Conservation (phyloP, 2,113 vertebrate genomes). For the Rhynchopsitta pachyrhyncha region DNA sequence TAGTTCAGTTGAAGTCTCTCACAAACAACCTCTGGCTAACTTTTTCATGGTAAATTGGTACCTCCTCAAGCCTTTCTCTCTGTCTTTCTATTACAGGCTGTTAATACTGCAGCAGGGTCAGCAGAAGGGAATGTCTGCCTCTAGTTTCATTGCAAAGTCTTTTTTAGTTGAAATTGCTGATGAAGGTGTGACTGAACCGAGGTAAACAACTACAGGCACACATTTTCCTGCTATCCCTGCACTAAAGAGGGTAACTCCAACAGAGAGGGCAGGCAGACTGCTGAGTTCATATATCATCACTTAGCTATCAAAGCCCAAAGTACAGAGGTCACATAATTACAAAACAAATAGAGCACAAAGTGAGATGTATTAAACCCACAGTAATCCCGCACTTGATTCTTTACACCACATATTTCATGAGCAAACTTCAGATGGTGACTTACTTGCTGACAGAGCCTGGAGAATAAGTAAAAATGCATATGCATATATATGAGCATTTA, state of each 20-base stretch:
- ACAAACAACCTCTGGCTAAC: not conserved
- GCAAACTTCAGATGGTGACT: not conserved
- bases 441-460: not conserved
- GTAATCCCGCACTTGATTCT: not conserved
- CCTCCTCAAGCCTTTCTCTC: not conserved
- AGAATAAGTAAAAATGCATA: not conserved
- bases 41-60: not conserved
- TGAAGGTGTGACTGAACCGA: not conserved
- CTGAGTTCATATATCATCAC: not conserved
- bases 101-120: not conserved
- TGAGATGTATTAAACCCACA: not conserved
- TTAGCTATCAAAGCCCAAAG: not conserved
- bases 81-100: not conserved
- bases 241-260: not conserved
- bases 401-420: not conserved
- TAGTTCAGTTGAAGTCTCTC: not conserved
- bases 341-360: not conserved
- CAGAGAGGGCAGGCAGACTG: not conserved
- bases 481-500: not conserved
- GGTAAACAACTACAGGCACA: not conserved
- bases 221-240: not conserved
- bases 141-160: not conserved
- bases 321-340: not conserved
- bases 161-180: not conserved
- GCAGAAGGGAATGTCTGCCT: not conserved